Evolutionary conservation across 2,113 vertebrate species (phyloP).

Genomic region (Chascanopsetta lugubris): DNA sequence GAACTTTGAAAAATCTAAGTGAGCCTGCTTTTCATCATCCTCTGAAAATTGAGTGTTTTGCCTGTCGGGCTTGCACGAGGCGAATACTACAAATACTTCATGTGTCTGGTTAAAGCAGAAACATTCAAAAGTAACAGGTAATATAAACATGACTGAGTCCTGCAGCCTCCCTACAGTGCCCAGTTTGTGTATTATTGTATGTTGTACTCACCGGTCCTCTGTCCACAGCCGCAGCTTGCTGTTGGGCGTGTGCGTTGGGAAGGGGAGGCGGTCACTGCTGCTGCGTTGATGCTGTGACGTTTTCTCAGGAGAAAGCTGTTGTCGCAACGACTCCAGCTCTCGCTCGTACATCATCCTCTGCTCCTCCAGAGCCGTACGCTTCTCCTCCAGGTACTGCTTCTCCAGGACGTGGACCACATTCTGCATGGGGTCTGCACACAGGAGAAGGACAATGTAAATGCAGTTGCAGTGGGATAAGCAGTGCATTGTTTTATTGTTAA

Average conservation of each 20-base stretch:
- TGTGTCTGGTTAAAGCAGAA: background rate
- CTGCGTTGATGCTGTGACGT: conserved; percentile 82
- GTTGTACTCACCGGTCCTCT: conserved; percentile 88
- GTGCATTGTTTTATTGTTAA: conserved; percentile 15
- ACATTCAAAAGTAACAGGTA: background rate
- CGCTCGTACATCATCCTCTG: conserved; percentile 96
- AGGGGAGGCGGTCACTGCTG: conserved; percentile 84
- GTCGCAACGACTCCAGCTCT: conserved; percentile 91
- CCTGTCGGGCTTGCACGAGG: background rate
- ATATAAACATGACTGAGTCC: background rate
- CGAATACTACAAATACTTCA: background rate
- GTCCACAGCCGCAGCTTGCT: conserved; percentile 92
- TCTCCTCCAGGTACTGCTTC: conserved; percentile 97
- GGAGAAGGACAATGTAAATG: background rate
- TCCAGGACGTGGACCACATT: conserved; percentile 95
- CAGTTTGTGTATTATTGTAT: background rate
- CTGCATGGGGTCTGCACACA: conserved; percentile 89
- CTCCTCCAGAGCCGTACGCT: conserved; percentile 92
- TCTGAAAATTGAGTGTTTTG: background rate
- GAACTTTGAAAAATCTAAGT: background rate
- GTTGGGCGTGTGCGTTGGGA: conserved; percentile 84
- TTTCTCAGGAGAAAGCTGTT: conserved; percentile 93
- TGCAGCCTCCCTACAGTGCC: background rate
- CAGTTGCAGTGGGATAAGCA: background rate
- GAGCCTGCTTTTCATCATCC: background rate